phyloP scores from a whole-genome alignment of 1,140 invertebrate species.

The Schlechtendalia chinensis region DNA sequence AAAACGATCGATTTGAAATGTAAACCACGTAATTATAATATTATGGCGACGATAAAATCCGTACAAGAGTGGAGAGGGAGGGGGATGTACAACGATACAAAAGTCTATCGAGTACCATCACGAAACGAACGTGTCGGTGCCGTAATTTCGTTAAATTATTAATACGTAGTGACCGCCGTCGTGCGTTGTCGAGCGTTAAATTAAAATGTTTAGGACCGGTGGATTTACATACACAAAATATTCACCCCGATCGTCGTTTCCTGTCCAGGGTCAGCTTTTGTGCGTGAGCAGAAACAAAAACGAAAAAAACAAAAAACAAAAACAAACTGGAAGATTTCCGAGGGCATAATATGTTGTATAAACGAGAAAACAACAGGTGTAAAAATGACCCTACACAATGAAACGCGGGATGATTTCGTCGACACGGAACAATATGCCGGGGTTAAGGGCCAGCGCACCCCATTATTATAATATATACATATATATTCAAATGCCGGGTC shows the following conservation, averaged over 20 bases:
- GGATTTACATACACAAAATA: constrained; percentile 48
- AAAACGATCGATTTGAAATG: constrained; percentile 25
- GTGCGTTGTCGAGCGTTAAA: constrained; percentile 44
- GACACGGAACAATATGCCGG: constrained; percentile 43
- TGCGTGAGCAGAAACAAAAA: constrained; percentile 13
- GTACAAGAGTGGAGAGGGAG: background rate
- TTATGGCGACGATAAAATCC: too few relatives aligned
- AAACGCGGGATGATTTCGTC: constrained; percentile 38
- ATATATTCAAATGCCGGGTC: constrained; percentile 13
- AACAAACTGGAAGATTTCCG: constrained; percentile 33
- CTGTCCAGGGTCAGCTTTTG: constrained; percentile 34
- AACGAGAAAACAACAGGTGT: constrained; percentile 46
- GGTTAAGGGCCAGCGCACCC: constrained; percentile 45
- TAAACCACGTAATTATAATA: background rate
- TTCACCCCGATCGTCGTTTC: constrained; percentile 43
- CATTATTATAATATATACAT: constrained; percentile 30
- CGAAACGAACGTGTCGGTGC: background rate
- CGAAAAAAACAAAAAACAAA: too few relatives aligned
- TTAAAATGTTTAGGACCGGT: constrained; percentile 46
- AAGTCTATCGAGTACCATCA: background rate
- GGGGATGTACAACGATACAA: too few relatives aligned
- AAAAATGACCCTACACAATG: constrained; percentile 48
- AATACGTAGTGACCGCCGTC: constrained; percentile 3
- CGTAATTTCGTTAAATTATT: constrained; percentile 5
- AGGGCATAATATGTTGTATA: constrained; percentile 12